phyloP scores from a whole-genome alignment of 1,140 invertebrate genomes.

The Ips nitidus region DNA sequence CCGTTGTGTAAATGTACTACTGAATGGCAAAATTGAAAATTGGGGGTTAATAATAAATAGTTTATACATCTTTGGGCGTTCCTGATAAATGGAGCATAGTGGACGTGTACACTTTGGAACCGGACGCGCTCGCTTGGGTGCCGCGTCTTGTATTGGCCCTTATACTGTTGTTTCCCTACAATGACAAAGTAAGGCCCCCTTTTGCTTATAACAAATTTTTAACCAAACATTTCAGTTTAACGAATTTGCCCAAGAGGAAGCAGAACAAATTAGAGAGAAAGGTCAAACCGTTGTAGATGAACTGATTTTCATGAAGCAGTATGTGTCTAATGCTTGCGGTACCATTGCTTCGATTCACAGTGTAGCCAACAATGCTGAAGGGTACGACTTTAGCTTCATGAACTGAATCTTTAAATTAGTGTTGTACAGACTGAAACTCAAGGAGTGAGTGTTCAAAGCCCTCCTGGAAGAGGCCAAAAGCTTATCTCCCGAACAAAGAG shows the following conservation, averaged over 20 bases:
- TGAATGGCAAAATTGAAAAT: too few species aligned
- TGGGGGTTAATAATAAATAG: too few species aligned
- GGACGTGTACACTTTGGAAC: constrained; percentile 88
- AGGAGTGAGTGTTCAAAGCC: constrained; percentile 73
- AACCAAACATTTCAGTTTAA: constrained; percentile 54
- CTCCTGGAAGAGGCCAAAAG: constrained; percentile 74
- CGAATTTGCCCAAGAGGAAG: constrained; percentile 66
- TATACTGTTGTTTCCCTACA: constrained; percentile 84
- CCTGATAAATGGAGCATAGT: constrained; percentile 75
- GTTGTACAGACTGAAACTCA: constrained; percentile 63
- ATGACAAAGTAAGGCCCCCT: constrained; percentile 62
- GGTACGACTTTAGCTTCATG: constrained; percentile 48
- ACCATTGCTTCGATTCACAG: constrained; percentile 90
- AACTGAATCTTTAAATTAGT: not conserved
- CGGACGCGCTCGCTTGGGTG: constrained; percentile 79
- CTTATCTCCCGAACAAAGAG: constrained; percentile 73
- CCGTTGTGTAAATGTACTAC: too few species aligned
- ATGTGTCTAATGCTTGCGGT: constrained; percentile 93
- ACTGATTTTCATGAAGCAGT: constrained; percentile 91
- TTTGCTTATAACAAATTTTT: constrained; percentile 8
- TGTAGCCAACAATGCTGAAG: constrained; percentile 71
- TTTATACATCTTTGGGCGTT: constrained; percentile 83
- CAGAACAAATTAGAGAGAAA: constrained; percentile 63
- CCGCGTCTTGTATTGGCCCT: constrained; percentile 82
- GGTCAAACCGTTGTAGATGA: constrained; percentile 63